Evolutionary conservation across 2,797 vertebrate species (phyloP).

Genomic region (Chaetophractus vellerosus): DNA sequence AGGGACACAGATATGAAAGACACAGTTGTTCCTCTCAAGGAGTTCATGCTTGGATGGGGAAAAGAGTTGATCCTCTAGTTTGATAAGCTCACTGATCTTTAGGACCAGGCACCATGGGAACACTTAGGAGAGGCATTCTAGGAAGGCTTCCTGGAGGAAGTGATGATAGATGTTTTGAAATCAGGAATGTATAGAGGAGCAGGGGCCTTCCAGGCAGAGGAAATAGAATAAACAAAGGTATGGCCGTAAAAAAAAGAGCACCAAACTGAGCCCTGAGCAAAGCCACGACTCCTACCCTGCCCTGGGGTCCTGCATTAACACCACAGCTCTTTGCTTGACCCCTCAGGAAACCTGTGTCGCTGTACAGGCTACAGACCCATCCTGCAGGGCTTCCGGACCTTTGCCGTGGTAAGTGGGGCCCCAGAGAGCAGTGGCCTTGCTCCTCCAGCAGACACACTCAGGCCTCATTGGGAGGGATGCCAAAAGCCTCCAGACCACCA

Average conservation of each 20-base stretch:
- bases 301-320: not conserved
- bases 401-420: constrained; percentile 91
- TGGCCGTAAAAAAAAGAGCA: not conserved
- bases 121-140: not conserved
- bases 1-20: not conserved
- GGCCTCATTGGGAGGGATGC: not conserved
- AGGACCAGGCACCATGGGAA: not conserved
- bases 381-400: constrained; percentile 94
- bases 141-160: constrained; percentile 36
- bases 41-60: not conserved
- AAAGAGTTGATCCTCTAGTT: not conserved
- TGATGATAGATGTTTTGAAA: not conserved
- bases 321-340: constrained; percentile 21
- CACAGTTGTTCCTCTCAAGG: not conserved
- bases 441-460: not conserved
- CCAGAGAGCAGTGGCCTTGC: not conserved
- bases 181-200: not conserved
- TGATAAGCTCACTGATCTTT: not conserved
- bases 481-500: not conserved
- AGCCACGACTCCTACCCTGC: not conserved
- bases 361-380: constrained; percentile 96
- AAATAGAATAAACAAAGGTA: not conserved
- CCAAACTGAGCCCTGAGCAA: not conserved
- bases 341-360: constrained; percentile 95
- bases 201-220: not conserved